Conservation (phyloP, 2,797 vertebrate genomes). For the Squalus acanthias region DNA sequence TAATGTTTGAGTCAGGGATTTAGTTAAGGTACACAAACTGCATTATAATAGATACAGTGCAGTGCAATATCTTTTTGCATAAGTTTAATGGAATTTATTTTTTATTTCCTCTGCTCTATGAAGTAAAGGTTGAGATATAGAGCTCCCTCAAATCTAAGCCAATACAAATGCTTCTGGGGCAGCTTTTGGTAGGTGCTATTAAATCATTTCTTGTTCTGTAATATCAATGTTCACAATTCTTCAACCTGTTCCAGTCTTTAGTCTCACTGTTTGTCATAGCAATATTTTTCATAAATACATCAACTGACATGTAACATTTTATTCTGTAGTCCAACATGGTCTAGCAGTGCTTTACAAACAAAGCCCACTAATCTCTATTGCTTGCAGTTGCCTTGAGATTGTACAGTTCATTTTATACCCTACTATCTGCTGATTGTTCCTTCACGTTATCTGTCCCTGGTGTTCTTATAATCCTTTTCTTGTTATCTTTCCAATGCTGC, state of each 20-base stretch:
- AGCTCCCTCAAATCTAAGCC: neutral
- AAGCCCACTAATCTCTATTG: neutral
- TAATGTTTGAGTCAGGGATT: neutral
- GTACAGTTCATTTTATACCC: neutral
- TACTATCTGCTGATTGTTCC: neutral
- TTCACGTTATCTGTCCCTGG: neutral
- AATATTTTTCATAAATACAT: neutral
- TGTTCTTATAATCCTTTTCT: neutral
- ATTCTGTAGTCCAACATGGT: neutral
- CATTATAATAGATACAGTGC: neutral
- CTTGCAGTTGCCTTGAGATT: neutral
- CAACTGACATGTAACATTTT: neutral
- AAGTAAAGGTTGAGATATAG: neutral
- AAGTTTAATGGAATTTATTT: neutral
- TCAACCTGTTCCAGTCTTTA: neutral
- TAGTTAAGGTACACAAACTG: neutral
- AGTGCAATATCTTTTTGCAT: neutral
- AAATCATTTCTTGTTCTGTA: neutral
- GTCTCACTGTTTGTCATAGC: neutral
- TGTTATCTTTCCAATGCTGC: conserved; percentile 8
- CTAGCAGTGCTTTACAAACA: neutral
- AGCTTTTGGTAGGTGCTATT: neutral
- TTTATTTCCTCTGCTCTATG: neutral
- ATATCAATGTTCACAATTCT: neutral
- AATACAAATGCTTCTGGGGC: neutral